Base-by-base conservation (phyloP, 2,113 vertebrate genomes). In the Naja naja region DNA sequence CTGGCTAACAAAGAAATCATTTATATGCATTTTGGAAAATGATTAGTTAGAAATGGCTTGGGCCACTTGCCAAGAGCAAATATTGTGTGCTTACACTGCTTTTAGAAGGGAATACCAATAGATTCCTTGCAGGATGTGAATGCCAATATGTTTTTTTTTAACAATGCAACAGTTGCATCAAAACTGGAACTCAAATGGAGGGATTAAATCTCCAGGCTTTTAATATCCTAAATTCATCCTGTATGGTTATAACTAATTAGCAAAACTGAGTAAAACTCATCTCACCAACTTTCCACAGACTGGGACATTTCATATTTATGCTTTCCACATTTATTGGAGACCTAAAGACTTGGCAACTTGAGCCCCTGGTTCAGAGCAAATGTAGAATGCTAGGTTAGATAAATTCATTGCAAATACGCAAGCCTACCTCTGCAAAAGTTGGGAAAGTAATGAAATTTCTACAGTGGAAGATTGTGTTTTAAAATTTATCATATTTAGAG, bases 61-160 rank as follows among this genome's bases (percentile, higher is more conserved):
- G 16, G 93, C 93, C 49, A 6, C 4, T 93, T 93, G 89, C n/a
- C 74, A 90, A 93, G 45, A 10, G 53, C 45, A 90, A 34, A 23
- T 5, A 55, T 90, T 45, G 2, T 23, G 20, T 89, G 25, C 91
- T 89, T 23, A 12, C 6, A 39, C 86, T 34, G 14, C 81, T 60
- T 49, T 49, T 85, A 55, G 20, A 49, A 47, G 34, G 34, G 54
- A 89, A 89, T 55, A 74, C 47, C 53, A 92, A 47, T 34, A 53
- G 43, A 89, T 85, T 56, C 56, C 69, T 85, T 89, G 69, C 54
- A 89, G 18, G 34, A 34, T 22, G 34, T 47, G 54, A 89, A 89
- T 47, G 88, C 56, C 88, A 89, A n/a, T 47, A 52, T 56, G 47
- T 47, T 49, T 52, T 47, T 52, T 56, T 56, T 45, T 89, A 60